Base-by-base conservation (phyloP, 2,888 invertebrate genomes). In the Xanthia icteritia region DNA sequence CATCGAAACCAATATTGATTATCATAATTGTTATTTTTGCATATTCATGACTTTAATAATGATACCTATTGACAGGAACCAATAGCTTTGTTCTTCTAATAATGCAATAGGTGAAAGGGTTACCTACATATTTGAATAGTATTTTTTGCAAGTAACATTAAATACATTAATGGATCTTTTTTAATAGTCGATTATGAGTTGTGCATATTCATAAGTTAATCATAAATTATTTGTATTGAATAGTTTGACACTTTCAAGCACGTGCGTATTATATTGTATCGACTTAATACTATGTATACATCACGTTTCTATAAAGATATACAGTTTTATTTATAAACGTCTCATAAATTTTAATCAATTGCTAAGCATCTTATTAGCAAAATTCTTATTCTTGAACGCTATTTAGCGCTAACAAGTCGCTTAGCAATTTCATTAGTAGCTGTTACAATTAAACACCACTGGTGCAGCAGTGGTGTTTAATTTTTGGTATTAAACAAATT, bases 1-100 rank as follows among this genome's bases (percentile, higher is more conserved):
- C 91, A 93, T 93, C 91, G 92, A 92, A 92, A 88, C 91, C 89
- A 91, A 94, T 94, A 95, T 95, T 94, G 93, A 95, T 94, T 91
- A 90, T 88, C 84, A 79, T 95, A 93, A 94, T 96, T 95, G 95
- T 95, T 91, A 92, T 91, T 94, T 95, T 93, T 96, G 95, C 94
- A 96, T 96, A 96, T 96, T 96, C 96, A 96, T 96, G 92, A 89
- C 86, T 88, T 90, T 82, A 77, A 83, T 89, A 84, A 86, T 70
- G 74, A 75, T 64, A 56, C 61, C 65, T 81, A 87, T 91, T 86
- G 89, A 88, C 77, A 83, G 79, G 73, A 69, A 82, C 86, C 85
- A 80, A 83, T 83, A 72, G 36, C 75, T 85, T 87, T 89, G 86
- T 89, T 86, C 79, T 82, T 87, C 70, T 79, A 73, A 58, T 48